Percentiles rank a stretch among this genome's conserved stretches.
Evolutionary conservation across 2,888 invertebrate species (phyloP).

Genomic region (Mimachlamys varia): DNA sequence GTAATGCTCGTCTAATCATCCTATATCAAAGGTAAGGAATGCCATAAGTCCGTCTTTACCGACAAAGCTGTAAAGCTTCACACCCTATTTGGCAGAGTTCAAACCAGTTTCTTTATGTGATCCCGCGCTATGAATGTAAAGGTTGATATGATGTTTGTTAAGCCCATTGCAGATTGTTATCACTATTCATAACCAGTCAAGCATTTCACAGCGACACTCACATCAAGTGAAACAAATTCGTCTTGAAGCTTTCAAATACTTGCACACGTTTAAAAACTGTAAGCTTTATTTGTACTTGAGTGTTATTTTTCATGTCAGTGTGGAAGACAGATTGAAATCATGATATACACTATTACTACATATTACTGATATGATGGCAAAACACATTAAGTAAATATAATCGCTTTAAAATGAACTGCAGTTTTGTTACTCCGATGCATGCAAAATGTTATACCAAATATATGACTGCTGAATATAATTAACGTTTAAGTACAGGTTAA

Average conservation of each 20-base stretch:
- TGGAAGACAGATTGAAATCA: no score
- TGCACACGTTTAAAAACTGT: not conserved
- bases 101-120: not conserved
- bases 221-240: not conserved
- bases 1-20: not conserved
- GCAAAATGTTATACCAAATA: no score
- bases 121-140: not conserved
- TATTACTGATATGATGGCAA: no score
- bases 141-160: not conserved
- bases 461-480: no score
- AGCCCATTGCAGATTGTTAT: not conserved
- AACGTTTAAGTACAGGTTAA: no score
- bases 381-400: no score
- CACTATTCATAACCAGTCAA: not conserved
- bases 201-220: not conserved
- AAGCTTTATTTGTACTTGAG: not conserved
- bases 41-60: not conserved
- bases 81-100: conserved; percentile 11
- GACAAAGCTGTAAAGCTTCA: not conserved
- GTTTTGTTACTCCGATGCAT: no score
- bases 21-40: not conserved
- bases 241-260: not conserved
- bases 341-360: no score
- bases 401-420: no score
- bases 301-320: not conserved